These are phyloP conservation scores for Salminus brasiliensis DNA, from an alignment of 2,113 vertebrate genomes.

Conservation along the genomic window DNA sequence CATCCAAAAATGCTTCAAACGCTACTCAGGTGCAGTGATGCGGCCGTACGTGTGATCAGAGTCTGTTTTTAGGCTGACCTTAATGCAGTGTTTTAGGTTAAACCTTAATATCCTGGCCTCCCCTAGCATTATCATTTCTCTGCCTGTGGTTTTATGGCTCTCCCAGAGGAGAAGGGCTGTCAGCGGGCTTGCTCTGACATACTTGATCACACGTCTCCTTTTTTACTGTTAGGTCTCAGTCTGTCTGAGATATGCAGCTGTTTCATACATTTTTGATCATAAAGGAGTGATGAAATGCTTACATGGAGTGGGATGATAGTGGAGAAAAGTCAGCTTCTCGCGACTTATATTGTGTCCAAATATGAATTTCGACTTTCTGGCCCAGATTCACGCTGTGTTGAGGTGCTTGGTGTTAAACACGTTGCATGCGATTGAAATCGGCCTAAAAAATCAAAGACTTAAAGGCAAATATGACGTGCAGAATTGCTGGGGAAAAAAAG, in stretches of 20 bases:
- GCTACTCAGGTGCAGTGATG: not conserved
- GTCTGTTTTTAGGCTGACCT: not conserved
- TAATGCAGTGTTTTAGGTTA: not conserved
- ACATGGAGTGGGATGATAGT: not conserved
- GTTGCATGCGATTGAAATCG: not conserved
- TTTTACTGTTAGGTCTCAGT: constrained; percentile 7
- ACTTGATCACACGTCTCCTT: constrained; percentile 13
- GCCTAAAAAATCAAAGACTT: not conserved
- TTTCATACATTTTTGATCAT: constrained; percentile 43
- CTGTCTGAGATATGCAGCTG: constrained; percentile 10
- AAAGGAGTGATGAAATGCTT: constrained; percentile 38
- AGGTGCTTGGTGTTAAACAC: not conserved
- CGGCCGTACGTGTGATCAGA: too few relatives aligned
- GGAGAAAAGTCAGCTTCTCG: not conserved
- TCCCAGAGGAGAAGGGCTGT: constrained; percentile 29
- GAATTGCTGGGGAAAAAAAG: not conserved
- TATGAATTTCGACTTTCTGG: not conserved
- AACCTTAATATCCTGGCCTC: not conserved
- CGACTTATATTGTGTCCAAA: constrained; percentile 15
- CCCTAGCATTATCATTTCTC: not conserved
- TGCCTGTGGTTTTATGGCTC: not conserved
- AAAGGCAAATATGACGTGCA: too few relatives aligned
- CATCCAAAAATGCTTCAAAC: not conserved
- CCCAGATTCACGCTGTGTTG: not conserved
- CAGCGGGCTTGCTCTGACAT: not conserved